phyloP scores from a whole-genome alignment of 1,140 invertebrate genomes.

The Gonioctena quinquepunctata region DNA sequence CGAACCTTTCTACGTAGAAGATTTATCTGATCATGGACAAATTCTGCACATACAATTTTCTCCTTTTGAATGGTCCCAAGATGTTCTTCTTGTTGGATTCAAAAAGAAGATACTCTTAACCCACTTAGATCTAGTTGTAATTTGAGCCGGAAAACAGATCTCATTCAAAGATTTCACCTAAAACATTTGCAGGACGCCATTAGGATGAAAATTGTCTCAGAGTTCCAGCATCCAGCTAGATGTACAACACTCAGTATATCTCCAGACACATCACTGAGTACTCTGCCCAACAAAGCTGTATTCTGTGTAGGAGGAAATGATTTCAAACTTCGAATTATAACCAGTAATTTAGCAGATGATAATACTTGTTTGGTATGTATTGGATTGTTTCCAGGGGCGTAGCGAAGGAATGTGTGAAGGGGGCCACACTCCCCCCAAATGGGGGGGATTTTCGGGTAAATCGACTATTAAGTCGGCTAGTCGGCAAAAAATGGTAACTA shows the following conservation, averaged over 20 bases:
- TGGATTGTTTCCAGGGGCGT: too few species aligned
- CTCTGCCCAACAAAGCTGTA: constrained; percentile 63
- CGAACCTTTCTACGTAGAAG: constrained; percentile 30
- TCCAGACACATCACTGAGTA: constrained; percentile 65
- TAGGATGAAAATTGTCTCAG: constrained; percentile 40
- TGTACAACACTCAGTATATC: constrained; percentile 63
- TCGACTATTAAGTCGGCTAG: too few species aligned
- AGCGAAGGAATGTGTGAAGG: too few species aligned
- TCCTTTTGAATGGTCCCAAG: constrained; percentile 51
- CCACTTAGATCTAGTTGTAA: constrained; percentile 40
- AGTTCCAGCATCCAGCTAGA: constrained; percentile 60
- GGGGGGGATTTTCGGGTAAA: too few species aligned
- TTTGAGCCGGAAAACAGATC: not conserved
- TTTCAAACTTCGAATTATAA: constrained; percentile 62
- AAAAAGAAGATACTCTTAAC: constrained; percentile 45
- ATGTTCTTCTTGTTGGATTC: constrained; percentile 50
- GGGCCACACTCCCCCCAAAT: too few species aligned
- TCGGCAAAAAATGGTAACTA: too few species aligned
- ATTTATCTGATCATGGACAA: constrained; percentile 46
- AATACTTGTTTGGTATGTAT: constrained; percentile 57
- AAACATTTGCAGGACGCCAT: constrained; percentile 42
- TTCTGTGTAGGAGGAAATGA: constrained; percentile 64
- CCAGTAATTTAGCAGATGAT: constrained; percentile 60
- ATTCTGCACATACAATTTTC: constrained; percentile 48
- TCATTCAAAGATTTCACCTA: not conserved